Base-by-base conservation (phyloP, 2,113 vertebrate species). In the Todiramphus saurophagus region DNA sequence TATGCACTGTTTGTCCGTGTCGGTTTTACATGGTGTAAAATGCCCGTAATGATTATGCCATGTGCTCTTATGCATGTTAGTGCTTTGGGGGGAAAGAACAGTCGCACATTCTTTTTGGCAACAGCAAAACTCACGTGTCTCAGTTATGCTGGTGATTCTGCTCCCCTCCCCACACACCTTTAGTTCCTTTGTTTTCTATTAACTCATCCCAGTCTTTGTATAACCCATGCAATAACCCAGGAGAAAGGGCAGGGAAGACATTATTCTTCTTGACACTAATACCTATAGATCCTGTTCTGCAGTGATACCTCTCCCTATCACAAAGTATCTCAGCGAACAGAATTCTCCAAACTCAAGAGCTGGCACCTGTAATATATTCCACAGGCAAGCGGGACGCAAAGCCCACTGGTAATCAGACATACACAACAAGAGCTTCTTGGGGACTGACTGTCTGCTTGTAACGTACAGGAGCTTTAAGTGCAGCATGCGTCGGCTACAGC, bases 211-310 rank as follows among this genome's bases (percentile, higher is more conserved):
- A 77, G 62, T 92, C 95, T 97, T 95, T 96, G 96, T 96, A 93
- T 90, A 97, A 97, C 91, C 95, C 90, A 94, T 87, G 95, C 80
- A 97, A 95, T 95, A 97, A 98, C 89, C 90, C 87, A 81, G 94
- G 89, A 97, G 96, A 98, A 97, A 97, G 97, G 97, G 96, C 96
- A 97, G 97, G 96, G 69, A 89, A 96, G 96, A 94, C 96, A 97
- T 98, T 98, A 46, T 85, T 98, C 97, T 97, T 98, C 96, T 94
- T 97, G 97, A 98, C 97, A 97, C 93, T 96, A 96, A 97, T 95
- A 97, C 96, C 97, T 97, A 96, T 10, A 92, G 94, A 97, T 92
- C 93, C 95, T 90, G 79, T 90, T 97, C 93, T 67, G 83, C 94
- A 56, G 96, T 72, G 96, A 96, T 94, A 88, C 94, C 90, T 94